Conservation (phyloP, 2,113 vertebrate species). For the Ahaetulla prasina region DNA sequence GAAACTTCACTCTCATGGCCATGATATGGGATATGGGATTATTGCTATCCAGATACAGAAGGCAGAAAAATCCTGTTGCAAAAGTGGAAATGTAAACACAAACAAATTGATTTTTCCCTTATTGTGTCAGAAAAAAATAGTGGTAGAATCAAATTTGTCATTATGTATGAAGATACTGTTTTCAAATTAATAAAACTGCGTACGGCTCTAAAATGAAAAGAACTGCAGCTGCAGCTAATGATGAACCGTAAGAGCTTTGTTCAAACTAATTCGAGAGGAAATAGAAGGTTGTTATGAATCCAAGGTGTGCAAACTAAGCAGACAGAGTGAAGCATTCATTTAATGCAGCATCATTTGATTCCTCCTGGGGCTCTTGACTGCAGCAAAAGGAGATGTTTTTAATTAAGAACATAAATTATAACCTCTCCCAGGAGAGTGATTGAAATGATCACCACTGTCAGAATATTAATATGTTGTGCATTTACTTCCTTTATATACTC, state of each 20-base stretch:
- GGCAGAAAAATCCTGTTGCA: background rate
- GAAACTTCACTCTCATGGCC: background rate
- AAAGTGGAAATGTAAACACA: background rate
- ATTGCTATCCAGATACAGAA: too few relatives aligned
- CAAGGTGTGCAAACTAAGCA: background rate
- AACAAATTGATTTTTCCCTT: background rate
- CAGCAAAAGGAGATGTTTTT: constrained; percentile 35
- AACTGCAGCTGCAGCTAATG: background rate
- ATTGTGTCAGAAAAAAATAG: background rate
- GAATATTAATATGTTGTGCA: constrained; percentile 32
- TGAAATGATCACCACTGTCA: constrained; percentile 36
- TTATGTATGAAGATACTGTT: background rate
- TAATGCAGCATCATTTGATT: constrained; percentile 16
- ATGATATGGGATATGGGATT: background rate
- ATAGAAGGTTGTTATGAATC: constrained; percentile 7
- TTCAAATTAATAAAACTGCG: background rate
- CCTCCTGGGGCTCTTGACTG: constrained; percentile 24
- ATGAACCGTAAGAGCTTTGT: constrained; percentile 1
- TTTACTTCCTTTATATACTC: constrained; percentile 8
- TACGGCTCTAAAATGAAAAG: background rate
- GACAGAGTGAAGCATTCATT: background rate
- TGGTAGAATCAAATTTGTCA: background rate
- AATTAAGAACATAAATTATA: constrained; percentile 59
- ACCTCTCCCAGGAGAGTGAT: constrained; percentile 22
- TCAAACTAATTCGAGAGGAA: background rate